Conservation (phyloP, 2,888 invertebrate species). For the Nomada hirtipes region DNA sequence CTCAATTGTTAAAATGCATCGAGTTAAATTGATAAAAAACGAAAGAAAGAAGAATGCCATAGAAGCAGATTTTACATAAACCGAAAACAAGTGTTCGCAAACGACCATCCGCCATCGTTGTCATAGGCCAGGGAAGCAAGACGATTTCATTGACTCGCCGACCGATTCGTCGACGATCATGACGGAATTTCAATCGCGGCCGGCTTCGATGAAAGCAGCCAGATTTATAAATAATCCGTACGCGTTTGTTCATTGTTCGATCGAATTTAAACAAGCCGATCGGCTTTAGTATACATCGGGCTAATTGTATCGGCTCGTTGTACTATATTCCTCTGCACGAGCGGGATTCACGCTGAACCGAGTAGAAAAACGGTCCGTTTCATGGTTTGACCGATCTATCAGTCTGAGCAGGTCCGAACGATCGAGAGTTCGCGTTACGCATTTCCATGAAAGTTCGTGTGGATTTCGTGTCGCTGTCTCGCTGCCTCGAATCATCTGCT, state of each 20-base stretch:
- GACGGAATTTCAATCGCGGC: slow-evolving; percentile 46
- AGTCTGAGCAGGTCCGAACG: slow-evolving; percentile 36
- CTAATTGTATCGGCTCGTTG: slow-evolving; percentile 46
- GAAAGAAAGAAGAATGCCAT: no score
- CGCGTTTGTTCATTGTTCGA: slow-evolving; percentile 16
- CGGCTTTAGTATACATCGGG: slow-evolving; percentile 31
- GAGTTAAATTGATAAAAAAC: no score
- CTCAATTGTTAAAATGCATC: no score
- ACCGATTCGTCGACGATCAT: slow-evolving; percentile 11
- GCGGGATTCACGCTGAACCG: slow-evolving; percentile 35
- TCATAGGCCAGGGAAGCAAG: slow-evolving; percentile 7
- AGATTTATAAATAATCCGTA: slow-evolving; percentile 45
- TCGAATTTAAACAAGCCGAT: slow-evolving; percentile 50
- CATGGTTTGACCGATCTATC: slow-evolving; percentile 19
- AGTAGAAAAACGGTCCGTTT: slow-evolving; percentile 36
- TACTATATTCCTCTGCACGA: slow-evolving; percentile 31
- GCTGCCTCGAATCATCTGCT: background rate
- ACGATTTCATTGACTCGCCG: slow-evolving; percentile 27
- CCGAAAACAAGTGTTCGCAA: background rate
- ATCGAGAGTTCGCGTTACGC: slow-evolving; percentile 31
- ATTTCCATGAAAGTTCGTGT: slow-evolving; percentile 28
- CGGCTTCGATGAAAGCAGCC: slow-evolving; percentile 25
- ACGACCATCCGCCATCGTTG: background rate
- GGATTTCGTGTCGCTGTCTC: slow-evolving; percentile 17
- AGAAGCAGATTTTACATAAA: no score